phyloP scores from a whole-genome alignment of 2,888 invertebrate genomes.

The Ceraclea dissimilis region DNA sequence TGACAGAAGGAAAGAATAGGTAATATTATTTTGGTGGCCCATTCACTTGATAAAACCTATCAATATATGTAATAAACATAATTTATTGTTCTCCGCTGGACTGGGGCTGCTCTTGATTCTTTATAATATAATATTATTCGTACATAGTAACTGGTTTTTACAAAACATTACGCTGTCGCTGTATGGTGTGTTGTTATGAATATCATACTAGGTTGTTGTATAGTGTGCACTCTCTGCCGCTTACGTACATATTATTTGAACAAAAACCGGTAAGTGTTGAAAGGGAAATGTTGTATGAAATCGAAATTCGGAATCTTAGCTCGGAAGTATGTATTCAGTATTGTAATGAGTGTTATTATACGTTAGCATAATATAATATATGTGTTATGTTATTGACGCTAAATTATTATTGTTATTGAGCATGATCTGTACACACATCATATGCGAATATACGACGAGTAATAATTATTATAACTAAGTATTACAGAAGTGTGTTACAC shows the following conservation, averaged over 20 bases:
- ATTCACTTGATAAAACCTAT: neutral
- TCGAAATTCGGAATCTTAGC: neutral
- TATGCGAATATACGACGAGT: too few species aligned
- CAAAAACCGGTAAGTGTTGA: slow-evolving; percentile 1
- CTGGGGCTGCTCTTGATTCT: neutral
- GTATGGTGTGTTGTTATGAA: too few species aligned
- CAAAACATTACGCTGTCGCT: too few species aligned
- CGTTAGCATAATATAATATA: too few species aligned
- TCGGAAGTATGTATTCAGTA: neutral
- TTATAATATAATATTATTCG: neutral
- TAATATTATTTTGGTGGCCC: neutral
- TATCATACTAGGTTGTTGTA: too few species aligned
- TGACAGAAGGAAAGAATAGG: neutral
- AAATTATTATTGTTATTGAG: too few species aligned
- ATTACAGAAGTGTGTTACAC: too few species aligned
- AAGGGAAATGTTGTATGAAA: neutral
- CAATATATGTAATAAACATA: neutral
- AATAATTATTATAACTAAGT: too few species aligned
- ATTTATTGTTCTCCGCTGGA: neutral
- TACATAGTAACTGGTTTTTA: neutral
- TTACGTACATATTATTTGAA: neutral
- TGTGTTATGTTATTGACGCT: too few species aligned
- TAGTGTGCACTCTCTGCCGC: too few species aligned
- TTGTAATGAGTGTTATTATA: too few species aligned
- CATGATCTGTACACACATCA: too few species aligned